A percentile compares a stretch with the other conserved stretches of the same genome.
These are phyloP conservation scores for Helicoverpa assulta DNA, from an alignment of 2,888 invertebrate species.

Conservation along the genomic window DNA sequence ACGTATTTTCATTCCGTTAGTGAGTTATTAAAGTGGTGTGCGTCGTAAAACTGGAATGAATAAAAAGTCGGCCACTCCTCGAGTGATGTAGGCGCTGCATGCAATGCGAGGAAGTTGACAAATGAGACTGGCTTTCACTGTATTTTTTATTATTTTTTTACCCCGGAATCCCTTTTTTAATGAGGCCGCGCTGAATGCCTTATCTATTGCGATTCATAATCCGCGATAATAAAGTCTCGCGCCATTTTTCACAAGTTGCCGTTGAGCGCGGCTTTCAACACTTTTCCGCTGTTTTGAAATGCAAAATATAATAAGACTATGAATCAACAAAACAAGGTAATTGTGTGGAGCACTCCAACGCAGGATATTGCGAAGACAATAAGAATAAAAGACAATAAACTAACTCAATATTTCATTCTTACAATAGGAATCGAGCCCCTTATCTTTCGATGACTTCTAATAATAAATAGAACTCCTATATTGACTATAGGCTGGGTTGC, in stretches of 20 bases:
- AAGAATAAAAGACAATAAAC: slow-evolving; percentile 60
- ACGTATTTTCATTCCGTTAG: slow-evolving; percentile 74
- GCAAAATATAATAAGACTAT: slow-evolving; percentile 58
- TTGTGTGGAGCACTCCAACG: slow-evolving; percentile 51
- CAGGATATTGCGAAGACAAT: slow-evolving; percentile 60
- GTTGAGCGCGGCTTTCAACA: slow-evolving; percentile 63
- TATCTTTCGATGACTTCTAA: slow-evolving; percentile 53
- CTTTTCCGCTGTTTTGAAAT: slow-evolving; percentile 63
- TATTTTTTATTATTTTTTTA: slow-evolving; percentile 69
- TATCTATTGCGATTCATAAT: slow-evolving; percentile 81
- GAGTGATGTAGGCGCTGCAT: slow-evolving; percentile 75
- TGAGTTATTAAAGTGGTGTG: slow-evolving; percentile 78
- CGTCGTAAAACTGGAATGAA: slow-evolving; percentile 74
- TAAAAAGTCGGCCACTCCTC: slow-evolving; percentile 80
- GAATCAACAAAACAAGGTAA: slow-evolving; percentile 55
- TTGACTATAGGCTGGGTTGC: slow-evolving; percentile 42
- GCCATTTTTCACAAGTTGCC: slow-evolving; percentile 69
- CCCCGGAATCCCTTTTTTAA: slow-evolving; percentile 74
- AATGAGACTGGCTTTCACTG: slow-evolving; percentile 80
- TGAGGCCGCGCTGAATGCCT: slow-evolving; percentile 80
- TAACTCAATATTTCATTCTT: slow-evolving; percentile 58
- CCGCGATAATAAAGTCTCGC: slow-evolving; percentile 71
- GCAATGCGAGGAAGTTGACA: slow-evolving; percentile 81
- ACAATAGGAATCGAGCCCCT: slow-evolving; percentile 58
- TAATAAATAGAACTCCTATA: slow-evolving; percentile 53